These are phyloP conservation scores for Charaxes varanes DNA, from an alignment of 1,140 invertebrate genomes.

Conservation along the genomic window DNA sequence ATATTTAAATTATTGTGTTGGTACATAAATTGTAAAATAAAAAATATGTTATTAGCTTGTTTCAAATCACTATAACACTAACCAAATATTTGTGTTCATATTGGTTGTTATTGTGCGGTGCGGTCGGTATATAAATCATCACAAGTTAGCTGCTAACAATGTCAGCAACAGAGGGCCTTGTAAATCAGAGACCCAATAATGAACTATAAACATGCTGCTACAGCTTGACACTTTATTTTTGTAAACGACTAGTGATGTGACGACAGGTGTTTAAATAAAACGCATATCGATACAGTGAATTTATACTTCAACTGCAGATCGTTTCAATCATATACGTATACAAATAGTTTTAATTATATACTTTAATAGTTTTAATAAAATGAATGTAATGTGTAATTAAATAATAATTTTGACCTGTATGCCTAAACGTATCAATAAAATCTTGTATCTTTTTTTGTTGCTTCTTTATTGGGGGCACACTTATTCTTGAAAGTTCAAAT, in stretches of 20 bases:
- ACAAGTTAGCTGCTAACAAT: constrained; percentile 62
- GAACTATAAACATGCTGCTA: constrained; percentile 47
- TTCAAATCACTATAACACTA: constrained; percentile 16
- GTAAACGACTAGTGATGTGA: constrained; percentile 34
- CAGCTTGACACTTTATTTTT: constrained; percentile 41
- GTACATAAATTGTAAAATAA: no score
- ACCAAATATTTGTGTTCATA: constrained; percentile 47
- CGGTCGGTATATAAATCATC: constrained; percentile 55
- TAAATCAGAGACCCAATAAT: constrained; percentile 69
- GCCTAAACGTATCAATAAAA: no score
- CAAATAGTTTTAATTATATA: no score
- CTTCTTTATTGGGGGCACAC: no score
- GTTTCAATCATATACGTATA: no score
- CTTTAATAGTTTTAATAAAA: no score
- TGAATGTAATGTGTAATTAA: no score
- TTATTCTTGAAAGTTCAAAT: no score
- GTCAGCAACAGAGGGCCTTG: constrained; percentile 59
- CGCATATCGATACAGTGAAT: background rate
- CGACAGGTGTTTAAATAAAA: constrained; percentile 5
- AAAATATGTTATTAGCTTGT: no score
- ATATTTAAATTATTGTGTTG: no score
- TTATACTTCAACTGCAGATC: background rate
- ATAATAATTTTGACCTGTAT: no score
- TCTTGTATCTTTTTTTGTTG: no score
- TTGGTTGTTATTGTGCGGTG: constrained; percentile 37